Evolutionary conservation across 2,113 vertebrate genomes (phyloP).

Genomic region (Antechinus flavipes): DNA sequence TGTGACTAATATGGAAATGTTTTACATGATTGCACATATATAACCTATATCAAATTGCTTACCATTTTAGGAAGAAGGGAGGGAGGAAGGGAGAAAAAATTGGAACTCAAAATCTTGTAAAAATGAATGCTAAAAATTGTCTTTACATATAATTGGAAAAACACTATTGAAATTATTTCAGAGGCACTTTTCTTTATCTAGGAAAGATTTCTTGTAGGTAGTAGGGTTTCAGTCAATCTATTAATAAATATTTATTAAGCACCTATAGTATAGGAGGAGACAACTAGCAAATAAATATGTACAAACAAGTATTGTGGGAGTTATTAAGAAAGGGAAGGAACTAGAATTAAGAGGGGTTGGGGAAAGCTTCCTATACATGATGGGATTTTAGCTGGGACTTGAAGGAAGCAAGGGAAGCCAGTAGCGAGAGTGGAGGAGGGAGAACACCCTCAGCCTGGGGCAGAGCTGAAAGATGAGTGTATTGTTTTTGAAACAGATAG

Average conservation of each 20-base stretch:
- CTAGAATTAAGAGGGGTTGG: background rate
- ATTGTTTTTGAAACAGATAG: background rate
- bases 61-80: background rate
- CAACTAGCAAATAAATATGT: background rate
- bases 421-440: background rate
- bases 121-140: background rate
- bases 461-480: background rate
- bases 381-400: background rate
- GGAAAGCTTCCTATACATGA: background rate
- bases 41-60: background rate
- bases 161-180: background rate
- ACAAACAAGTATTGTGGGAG: background rate
- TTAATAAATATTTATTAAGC: background rate
- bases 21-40: background rate
- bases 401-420: background rate
- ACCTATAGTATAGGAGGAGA: background rate
- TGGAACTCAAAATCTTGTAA: background rate
- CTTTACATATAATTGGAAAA: background rate
- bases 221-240: background rate
- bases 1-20: background rate
- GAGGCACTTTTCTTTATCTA: background rate
- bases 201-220: background rate
- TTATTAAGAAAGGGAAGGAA: background rate
- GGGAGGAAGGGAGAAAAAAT: background rate
- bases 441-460: background rate